Conservation (phyloP, 2,113 vertebrate genomes). For the Equus przewalskii region DNA sequence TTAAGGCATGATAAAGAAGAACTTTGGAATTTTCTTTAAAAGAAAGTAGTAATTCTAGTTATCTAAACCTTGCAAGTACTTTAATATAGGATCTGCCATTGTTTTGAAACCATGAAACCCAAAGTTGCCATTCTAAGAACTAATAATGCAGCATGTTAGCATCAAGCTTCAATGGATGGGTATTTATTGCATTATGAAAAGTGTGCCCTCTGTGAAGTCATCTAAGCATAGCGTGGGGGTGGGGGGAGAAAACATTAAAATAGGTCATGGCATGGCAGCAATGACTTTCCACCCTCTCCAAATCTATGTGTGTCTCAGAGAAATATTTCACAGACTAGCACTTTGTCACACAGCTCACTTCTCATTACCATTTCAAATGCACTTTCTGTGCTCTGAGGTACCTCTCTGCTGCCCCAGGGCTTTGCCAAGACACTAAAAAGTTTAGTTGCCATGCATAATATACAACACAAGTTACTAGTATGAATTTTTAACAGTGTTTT, state of each 20-base stretch:
- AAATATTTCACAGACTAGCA: conserved; percentile 76
- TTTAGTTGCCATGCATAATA: conserved; percentile 82
- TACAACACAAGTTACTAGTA: conserved; percentile 77
- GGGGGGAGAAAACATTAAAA: conserved; percentile 42
- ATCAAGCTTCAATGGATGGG: background rate
- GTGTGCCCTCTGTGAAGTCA: conserved; percentile 31
- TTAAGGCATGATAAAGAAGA: conserved; percentile 18
- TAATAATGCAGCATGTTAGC: background rate
- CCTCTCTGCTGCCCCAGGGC: conserved; percentile 70
- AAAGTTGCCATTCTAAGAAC: conserved; percentile 36
- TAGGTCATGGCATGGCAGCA: conserved; percentile 56
- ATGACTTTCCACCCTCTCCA: conserved; percentile 63
- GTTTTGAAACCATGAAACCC: conserved; percentile 22
- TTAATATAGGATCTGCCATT: background rate
- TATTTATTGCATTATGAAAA: conserved; percentile 60
- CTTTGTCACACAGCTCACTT: conserved; percentile 67
- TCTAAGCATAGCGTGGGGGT: background rate
- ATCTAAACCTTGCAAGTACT: background rate
- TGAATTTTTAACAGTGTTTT: conserved; percentile 82
- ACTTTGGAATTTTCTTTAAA: conserved; percentile 27
- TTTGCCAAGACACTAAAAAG: conserved; percentile 82
- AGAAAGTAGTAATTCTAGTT: background rate
- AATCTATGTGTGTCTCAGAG: conserved; percentile 72
- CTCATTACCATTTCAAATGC: conserved; percentile 83
- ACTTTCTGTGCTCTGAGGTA: conserved; percentile 74